Evolutionary conservation across 2,797 vertebrate genomes (phyloP), one percentile per base, ranked within the genome.

Genomic region (Tarsius wallacei): DNA sequence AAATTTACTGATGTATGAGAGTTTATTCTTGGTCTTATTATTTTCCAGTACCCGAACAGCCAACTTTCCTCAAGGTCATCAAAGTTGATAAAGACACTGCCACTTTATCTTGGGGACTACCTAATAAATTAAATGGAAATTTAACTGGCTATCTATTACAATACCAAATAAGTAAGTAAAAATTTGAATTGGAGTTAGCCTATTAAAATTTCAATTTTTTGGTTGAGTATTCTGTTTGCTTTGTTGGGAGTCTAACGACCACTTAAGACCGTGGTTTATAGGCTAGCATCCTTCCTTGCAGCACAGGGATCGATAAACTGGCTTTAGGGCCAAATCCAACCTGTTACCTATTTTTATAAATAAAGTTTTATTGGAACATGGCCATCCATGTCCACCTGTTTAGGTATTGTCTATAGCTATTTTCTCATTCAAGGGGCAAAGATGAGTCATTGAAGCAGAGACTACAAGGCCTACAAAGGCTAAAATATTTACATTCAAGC

Each of bases 151-250:
- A 99, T 96, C 63, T 99, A 76, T 99, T 99, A 22, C 99, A 99
- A 61, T 99, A 99, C 97, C 99, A 99, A 98, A 99, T 99, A 94
- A 99, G 99, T 99, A 99, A 11, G 99, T 99, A 63, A 53, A 93
- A 24, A 1, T 1, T 87, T 68, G 66, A 49, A 14, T 59, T 28
- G 28, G 33, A n/a, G 10, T 28, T 22, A 31, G 1, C 7, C 3
- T 77, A 8, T n/a, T 21, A 28, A 14, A 0, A 1, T 28, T 42
- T 73, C 21, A 31, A 5, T 53, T 42, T 86, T 81, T 84, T 55
- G 1, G 4, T 33, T 49, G 59, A 61, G 16, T 19, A 22, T 66
- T 74, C 80, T 57, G 15, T 10, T 74, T 53, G 16, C 33, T 31
- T 0, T n/a, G 5, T 61, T 24, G 10, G 7, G 64, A 49, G 59